Conservation (phyloP, 1,140 invertebrate species). For the Atta texana region DNA sequence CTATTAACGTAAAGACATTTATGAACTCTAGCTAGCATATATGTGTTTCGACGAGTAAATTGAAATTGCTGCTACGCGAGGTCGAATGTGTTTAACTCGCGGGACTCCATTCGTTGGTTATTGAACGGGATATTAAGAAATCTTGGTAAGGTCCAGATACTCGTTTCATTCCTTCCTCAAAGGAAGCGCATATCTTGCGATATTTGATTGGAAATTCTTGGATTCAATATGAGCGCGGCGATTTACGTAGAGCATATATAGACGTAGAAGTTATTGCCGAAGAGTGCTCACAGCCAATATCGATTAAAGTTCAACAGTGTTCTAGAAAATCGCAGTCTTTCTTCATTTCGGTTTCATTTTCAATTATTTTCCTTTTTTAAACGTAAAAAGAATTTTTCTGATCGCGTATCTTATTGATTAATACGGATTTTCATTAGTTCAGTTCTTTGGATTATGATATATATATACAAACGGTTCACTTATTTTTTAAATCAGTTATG, state of each 20-base stretch:
- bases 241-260: constrained; percentile 46
- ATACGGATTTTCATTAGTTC: neutral
- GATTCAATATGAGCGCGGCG: constrained; percentile 54
- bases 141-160: constrained; percentile 18
- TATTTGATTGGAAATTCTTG: constrained; percentile 62
- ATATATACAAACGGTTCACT: neutral
- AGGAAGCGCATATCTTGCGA: constrained; percentile 36
- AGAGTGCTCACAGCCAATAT: constrained; percentile 10
- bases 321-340: neutral
- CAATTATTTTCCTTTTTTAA: neutral
- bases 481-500: too few relatives aligned
- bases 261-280: constrained; percentile 33
- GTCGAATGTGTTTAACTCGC: constrained; percentile 36
- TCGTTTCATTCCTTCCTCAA: constrained; percentile 37
- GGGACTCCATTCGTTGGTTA: constrained; percentile 7
- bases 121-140: constrained; percentile 50
- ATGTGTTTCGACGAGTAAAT: constrained; percentile 27
- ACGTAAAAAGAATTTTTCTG: neutral
- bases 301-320: constrained; percentile 39
- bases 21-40: neutral
- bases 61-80: constrained; percentile 10
- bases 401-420: neutral
- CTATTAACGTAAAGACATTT: constrained; percentile 36
- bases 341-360: neutral
- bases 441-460: neutral